phyloP scores from a whole-genome alignment of 2,888 invertebrate species.

The Drosophila macrospina region DNA sequence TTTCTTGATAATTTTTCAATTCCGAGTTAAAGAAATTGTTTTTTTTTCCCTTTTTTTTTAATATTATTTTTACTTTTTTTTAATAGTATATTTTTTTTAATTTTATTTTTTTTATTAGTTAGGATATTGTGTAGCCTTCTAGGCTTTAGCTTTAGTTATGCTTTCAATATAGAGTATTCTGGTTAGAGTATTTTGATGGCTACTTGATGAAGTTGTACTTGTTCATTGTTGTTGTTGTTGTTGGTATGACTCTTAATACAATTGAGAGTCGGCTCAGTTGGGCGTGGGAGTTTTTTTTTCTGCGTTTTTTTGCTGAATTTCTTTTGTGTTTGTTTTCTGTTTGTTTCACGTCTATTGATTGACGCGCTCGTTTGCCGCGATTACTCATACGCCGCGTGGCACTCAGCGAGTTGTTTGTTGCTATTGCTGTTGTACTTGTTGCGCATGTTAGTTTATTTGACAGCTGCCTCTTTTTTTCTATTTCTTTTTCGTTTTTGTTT shows the following conservation, averaged over 20 bases:
- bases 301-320: conserved; percentile 12
- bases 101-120: no score
- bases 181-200: conserved; percentile 17
- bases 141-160: no score
- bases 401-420: conserved; percentile 26
- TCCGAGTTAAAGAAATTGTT: no score
- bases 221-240: conserved; percentile 6
- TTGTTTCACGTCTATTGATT: conserved; percentile 52
- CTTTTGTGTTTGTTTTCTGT: conserved; percentile 12
- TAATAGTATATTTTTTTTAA: no score
- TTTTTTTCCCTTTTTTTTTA: no score
- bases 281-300: conserved; percentile 44
- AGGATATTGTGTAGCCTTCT: no score
- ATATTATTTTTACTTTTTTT: no score
- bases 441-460: conserved; percentile 51
- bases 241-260: conserved; percentile 18
- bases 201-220: conserved; percentile 4
- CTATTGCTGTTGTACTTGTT: conserved; percentile 49
- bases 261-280: conserved; percentile 24
- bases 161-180: neutral
- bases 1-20: no score
- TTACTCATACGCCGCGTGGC: conserved; percentile 71
- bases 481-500: conserved; percentile 16
- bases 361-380: conserved; percentile 52
- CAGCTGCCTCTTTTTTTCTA: conserved; percentile 44